phyloP scores from a whole-genome alignment of 2,888 invertebrate species.

The Prosapia bicincta region DNA sequence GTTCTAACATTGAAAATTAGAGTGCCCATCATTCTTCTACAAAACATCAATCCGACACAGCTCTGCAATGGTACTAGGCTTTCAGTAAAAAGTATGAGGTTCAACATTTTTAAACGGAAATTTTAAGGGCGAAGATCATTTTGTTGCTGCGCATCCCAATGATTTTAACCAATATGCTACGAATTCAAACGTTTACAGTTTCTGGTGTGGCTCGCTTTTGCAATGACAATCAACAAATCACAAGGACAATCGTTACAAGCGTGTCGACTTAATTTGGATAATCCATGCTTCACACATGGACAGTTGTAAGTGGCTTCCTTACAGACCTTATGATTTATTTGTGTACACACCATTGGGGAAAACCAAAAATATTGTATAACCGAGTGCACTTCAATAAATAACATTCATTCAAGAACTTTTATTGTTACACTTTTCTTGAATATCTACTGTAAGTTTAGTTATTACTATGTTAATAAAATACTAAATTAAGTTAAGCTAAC shows the following conservation, averaged over 20 bases:
- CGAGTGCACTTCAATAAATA: not conserved
- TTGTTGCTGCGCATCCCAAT: constrained; percentile 31
- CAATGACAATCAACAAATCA: constrained; percentile 4
- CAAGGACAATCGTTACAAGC: not conserved
- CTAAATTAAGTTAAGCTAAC: too few species aligned
- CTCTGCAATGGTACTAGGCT: constrained; percentile 41
- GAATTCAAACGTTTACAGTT: constrained; percentile 12
- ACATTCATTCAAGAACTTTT: too few species aligned
- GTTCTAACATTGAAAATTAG: constrained; percentile 38
- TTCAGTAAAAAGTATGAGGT: constrained; percentile 37
- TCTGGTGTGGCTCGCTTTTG: not conserved
- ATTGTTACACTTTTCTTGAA: too few species aligned
- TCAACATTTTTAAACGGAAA: constrained; percentile 29
- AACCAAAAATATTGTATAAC: constrained; percentile 9
- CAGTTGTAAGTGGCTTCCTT: constrained; percentile 12
- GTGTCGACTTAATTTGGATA: constrained; percentile 3
- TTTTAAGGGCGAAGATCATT: constrained; percentile 23
- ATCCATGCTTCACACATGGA: constrained; percentile 12
- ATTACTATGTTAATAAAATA: too few species aligned
- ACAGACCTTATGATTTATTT: constrained; percentile 1
- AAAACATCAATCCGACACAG: constrained; percentile 39
- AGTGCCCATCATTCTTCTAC: constrained; percentile 37
- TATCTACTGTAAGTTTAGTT: too few species aligned
- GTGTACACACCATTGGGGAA: not conserved
- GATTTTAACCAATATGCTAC: constrained; percentile 10